Evolutionary conservation across 2,797 vertebrate species (phyloP), one percentile per base, ranked within the genome.

Genomic region (Gambusia yucatana): DNA sequence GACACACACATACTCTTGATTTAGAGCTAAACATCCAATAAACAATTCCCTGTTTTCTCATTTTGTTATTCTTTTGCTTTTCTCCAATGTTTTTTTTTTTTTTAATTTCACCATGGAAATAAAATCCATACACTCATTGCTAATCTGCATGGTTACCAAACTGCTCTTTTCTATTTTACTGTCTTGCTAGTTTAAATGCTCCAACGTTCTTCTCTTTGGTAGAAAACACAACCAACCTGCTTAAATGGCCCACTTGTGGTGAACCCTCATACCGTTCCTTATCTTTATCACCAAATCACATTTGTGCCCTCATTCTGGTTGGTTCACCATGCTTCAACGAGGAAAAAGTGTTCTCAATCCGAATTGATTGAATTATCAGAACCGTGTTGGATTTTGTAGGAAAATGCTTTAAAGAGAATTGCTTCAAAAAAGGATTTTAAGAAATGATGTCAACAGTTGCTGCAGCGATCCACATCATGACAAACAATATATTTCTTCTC

Each of bases 1-100:
- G 67, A 70, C 65, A 69, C 65, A 13, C 48, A 70, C 47, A 76
- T 43, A 46, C n/a, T 70, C 25, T 70, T 70, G 67, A 70, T 70
- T 70, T 70, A 44, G 67, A n/a, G 25, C 67, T 70, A 44, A 70
- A 70, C 39, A 16, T 44, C 67, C 41, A 44, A 28, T 44, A 44
- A 70, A 44, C 9, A 44, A 70, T 70, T 44, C 41, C 25, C 67
- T 44, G 67, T 44, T 70, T 44, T 28, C 41, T n/a, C 13, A 0
- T 17, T 13, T n/a, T 44, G 22, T 69, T 69, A 11, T 43, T 44
- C 10, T n/a, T 43, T 44, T 43, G 39, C 39, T 43, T 69, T 43
- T 44, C 22, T 69, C n/a, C 11, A 3, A n/a, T n/a, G 41, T 44
- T 69, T 41, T 20, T 33, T 63, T 20, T 11, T 11, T 46, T 46